Evolutionary conservation across 2,797 vertebrate genomes (phyloP), one percentile per base, ranked within the genome.

Genomic region (Labeo calbasu): DNA sequence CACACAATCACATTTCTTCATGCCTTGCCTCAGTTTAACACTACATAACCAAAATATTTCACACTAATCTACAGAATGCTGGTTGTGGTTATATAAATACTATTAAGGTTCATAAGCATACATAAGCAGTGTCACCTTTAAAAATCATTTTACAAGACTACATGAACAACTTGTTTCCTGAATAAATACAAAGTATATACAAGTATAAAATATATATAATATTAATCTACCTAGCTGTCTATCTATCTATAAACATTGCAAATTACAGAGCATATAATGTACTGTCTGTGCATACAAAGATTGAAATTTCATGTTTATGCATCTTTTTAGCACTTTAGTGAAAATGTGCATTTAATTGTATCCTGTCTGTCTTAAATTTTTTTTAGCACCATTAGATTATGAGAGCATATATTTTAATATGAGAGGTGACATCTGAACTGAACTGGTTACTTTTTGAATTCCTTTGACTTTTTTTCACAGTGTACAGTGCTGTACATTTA

Each of bases 321-420:
- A 50, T n/a, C 3, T 43, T 59, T 76, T 36, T 9, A 19, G 21
- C 53, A 59, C 36, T 3, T 43, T 23, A 40, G 32, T 13, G 21
- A 53, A 17, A n/a, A 2, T 75, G 19, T 55, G 51, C 72, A 36
- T 55, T 55, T 75, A 36, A n/a, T 23, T 76, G 51, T n/a, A n/a
- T 55, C 5, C 17, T 28, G 51, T 23, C 51, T 76, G 13, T 11
- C 13, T 46, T 46, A 2, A 32, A 9, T 46, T 46, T 23, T 59
- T 28, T 48, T n/a, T 43, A 17, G 36, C 25, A 36, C 36, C 21
- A 66, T 32, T 65, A 14, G 15, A 28, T 63, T 50, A 61, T 82
- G 25, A 82, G 8, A 73, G 55, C 40, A 51, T 73, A 63, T 82
- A 28, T 79, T 79, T 79, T 66, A 32, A 23, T 82, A n/a, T 32